Evolutionary conservation across 37 sponge, comb jelly and placozoan genomes (phyloP), one percentile per base, ranked within the genome.

Genomic region (Mnemiopsis leidyi): DNA sequence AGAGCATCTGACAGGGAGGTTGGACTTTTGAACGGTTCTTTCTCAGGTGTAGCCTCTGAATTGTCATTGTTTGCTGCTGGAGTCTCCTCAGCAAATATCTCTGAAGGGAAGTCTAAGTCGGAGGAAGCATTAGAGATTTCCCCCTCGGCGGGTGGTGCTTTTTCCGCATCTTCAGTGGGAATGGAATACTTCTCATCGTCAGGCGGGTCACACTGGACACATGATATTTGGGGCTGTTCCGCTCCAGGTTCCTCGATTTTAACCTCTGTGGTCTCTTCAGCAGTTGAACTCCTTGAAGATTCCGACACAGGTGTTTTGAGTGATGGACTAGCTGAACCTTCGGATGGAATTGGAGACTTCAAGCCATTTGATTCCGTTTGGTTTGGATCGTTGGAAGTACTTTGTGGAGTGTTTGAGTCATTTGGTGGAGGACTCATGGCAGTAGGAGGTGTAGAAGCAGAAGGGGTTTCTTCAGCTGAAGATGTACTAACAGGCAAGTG

Each of bases 1-100:
- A 77, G 79, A 33, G 79, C 79, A 32, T 77, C 79, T 28, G 79
- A 77, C 20, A 77, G 79, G 0, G 79, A 77, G 16, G 79, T 77
- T 31, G 79, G 26, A 28, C 32, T 9, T 34, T 31, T 77, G 3
- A 34, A 13, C 35, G 79, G 36, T 20, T 77, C 79, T 32, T 77
- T 77, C 13, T 48, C 61, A 5, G 61, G 61, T 18, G 5, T 13
- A 31, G 33, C 9, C 18, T 32, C 79, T 32, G 26, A 5, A 5
- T 77, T 32, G 35, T 18, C 33, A 0, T 18, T 1, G 2, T 18
- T 1, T 33, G 79, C 9, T 5, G 21, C 30, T 23, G 73, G 73
- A 0, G 32, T 32, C 5, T 77, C 79, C 1, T 26, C 32, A 32
- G 79, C 79, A 77, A 77, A 77, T 16, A 77, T 77, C 16, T 77